phyloP scores from a whole-genome alignment of 2,113 vertebrate genomes.

The Mixornis gularis region DNA sequence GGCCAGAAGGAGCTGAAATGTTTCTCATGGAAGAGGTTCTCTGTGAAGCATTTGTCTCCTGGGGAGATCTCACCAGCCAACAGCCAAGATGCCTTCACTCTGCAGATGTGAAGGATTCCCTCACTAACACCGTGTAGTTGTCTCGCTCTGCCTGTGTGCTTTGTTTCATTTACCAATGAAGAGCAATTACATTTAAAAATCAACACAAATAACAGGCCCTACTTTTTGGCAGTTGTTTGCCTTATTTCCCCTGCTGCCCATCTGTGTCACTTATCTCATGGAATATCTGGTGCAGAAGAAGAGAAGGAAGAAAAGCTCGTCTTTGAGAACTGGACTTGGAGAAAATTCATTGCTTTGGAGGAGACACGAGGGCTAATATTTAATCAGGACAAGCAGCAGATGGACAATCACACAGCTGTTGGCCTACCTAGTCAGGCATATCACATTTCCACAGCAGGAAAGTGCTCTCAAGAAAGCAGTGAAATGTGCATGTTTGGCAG shows the following conservation, averaged over 20 bases:
- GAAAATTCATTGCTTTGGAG: neutral
- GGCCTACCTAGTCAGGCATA: neutral
- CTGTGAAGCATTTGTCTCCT: neutral
- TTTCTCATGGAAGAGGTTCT: neutral
- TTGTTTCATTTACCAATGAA: neutral
- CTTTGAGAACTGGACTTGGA: neutral
- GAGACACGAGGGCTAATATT: neutral
- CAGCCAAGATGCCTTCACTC: neutral
- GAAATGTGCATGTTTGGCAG: neutral
- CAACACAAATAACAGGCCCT: neutral
- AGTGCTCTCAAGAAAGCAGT: neutral
- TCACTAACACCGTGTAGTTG: neutral
- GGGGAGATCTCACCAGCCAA: neutral
- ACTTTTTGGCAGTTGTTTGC: neutral
- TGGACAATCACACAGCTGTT: neutral
- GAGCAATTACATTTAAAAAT: neutral
- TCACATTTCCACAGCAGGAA: neutral
- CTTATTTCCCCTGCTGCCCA: neutral
- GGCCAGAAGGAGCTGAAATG: neutral
- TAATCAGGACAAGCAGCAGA: neutral
- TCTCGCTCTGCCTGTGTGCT: neutral
- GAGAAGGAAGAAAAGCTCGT: neutral
- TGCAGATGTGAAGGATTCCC: neutral
- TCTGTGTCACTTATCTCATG: neutral
- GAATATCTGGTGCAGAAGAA: neutral